Base-by-base conservation (phyloP, 2,113 vertebrate genomes). In the Scophthalmus maximus region DNA sequence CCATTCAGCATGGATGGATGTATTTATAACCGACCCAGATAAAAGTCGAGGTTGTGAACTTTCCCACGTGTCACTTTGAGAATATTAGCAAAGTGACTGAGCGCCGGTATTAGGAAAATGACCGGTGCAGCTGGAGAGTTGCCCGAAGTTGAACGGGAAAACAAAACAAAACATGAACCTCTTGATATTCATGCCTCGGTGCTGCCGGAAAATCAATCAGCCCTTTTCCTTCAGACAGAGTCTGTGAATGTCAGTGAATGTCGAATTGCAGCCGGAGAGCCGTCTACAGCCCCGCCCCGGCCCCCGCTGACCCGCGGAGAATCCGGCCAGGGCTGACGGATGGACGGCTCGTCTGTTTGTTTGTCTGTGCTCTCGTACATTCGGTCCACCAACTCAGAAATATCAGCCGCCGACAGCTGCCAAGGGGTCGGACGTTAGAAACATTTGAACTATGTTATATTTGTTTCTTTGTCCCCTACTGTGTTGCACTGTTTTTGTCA, bases 201-300 rank as follows among this genome's bases (percentile, higher is more conserved):
- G 44, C 47, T 66, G 30, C 80, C 30, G 85, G 81, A 80, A 82
- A 90, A 90, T 32, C 46, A 62, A 86, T 91, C 71, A 68, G 62
- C 32, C n/a, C 55, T 64, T 57, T 60, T 29, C 25, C 26, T 52
- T 59, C 1, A 10, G 58, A 53, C 59, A 51, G 49, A 67, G 68
- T 69, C 38, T 56, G 32, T 3, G 51, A 59, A 73, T 25, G 71
- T 47, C 76, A 68, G 55, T 17, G 73, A 51, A 32, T n/a, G 34
- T 78, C 53, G 30, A 40, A 36, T 44, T 10, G 9, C 30, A 73
- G 58, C 58, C 4, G 17, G 70, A 64, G 47, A 63, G 2, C 0
- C 55, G 79, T 86, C 68, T 20, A 76, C 68, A 76, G n/a, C n/a
- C n/a, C n/a, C n/a, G n/a, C n/a, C n/a, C n/a, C n/a, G n/a, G n/a